Base-by-base conservation (phyloP, 2,113 vertebrate species). In the Gasterosteus nipponicus region DNA sequence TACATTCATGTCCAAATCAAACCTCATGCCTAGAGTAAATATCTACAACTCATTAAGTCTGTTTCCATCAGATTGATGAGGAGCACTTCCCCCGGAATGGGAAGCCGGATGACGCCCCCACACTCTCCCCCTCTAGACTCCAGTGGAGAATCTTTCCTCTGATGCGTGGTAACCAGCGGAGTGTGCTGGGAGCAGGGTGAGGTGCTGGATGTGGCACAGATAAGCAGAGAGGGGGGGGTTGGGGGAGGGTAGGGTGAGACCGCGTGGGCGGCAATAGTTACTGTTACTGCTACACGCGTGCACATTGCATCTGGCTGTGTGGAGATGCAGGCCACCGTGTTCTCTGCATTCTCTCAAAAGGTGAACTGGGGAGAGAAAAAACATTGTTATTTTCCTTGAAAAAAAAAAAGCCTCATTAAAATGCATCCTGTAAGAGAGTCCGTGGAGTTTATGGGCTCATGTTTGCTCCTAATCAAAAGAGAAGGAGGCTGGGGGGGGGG, bases 131-230 rank as follows among this genome's bases (percentile, higher is more conserved):
- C 86, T 69, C 81, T 67, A 77, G 86, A 86, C 82, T 66, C 39
- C 29, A 66, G 31, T 75, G 87, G 74, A 71, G 84, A 77, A 67
- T 74, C 62, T 72, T 82, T 80, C 63, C 80, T 75, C 59, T 73
- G 65, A 85, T 77, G 83, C 79, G 78, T 78, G 81, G 84, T 75
- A 81, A 58, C 80, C 75, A 72, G 69, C n/a, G 5, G 66, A 73
- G 77, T 78, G 82, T 86, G 87, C 77, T 47, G 84, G 80, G 86
- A 87, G 78, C 71, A 61, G 68, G 69, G 77, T 77, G 65, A 81
- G 69, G 79, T 70, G 47, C 33, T 47, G 51, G 76, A 29, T 18
- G 82, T 51, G 51, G 73, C 60, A 66, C 75, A 29, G 47, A 59
- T 58, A 29, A 73, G 71, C 66, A 38, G 44, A 51, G 41, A 47